phyloP scores from a whole-genome alignment of 2,888 invertebrate species.

The Thereva nobilitata region DNA sequence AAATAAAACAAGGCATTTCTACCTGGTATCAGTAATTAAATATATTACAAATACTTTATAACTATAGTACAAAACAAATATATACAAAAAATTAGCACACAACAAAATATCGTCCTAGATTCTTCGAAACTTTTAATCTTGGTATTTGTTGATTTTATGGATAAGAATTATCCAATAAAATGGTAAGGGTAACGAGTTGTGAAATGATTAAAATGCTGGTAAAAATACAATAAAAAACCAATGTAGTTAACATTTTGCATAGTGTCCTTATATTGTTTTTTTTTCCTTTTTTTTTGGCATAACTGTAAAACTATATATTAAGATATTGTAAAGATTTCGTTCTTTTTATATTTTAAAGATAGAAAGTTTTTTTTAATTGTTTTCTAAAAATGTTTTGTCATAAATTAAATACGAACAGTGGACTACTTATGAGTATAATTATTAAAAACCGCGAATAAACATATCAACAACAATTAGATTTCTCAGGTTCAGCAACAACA shows the following conservation, averaged over 20 bases:
- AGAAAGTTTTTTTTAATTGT: constrained; percentile 1
- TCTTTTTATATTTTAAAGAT: constrained; percentile 12
- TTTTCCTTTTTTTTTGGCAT: constrained; percentile 26
- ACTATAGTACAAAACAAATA: constrained; percentile 34
- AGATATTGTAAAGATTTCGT: constrained; percentile 10
- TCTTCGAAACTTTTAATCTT: constrained; percentile 1
- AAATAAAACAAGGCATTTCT: neutral
- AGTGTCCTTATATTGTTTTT: constrained; percentile 5
- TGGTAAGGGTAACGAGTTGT: neutral
- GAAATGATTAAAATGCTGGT: constrained; percentile 2
- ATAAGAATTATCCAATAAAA: too few species aligned
- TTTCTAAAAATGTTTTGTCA: neutral
- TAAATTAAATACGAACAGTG: constrained; percentile 19
- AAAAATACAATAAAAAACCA: neutral
- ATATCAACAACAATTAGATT: constrained; percentile 81
- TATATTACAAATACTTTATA: constrained; percentile 34
- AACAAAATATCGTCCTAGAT: constrained; percentile 21
- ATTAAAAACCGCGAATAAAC: constrained; percentile 32
- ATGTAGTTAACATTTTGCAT: constrained; percentile 5
- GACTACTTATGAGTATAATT: constrained; percentile 23
- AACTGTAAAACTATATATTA: constrained; percentile 25
- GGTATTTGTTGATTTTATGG: too few species aligned
- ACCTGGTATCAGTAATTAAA: constrained; percentile 12
- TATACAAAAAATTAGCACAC: constrained; percentile 28
- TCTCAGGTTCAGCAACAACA: constrained; percentile 86